Conservation (phyloP, 2,888 invertebrate genomes). For the Caenorhabditis doughertyi region DNA sequence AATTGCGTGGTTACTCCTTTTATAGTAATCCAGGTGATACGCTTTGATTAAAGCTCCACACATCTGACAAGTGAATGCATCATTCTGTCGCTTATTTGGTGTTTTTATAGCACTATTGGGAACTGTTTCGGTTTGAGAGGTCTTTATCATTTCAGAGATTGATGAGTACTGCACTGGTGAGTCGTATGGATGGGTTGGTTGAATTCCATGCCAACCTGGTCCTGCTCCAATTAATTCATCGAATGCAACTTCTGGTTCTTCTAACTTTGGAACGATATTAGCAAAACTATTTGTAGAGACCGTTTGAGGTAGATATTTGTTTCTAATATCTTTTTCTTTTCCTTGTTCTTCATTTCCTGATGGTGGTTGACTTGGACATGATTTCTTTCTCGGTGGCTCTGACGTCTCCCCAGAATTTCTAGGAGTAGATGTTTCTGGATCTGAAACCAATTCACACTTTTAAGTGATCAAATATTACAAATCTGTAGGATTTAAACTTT, state of each 20-base stretch:
- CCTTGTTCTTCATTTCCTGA: not conserved
- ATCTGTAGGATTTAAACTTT: too few relatives aligned
- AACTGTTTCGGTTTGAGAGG: too few relatives aligned
- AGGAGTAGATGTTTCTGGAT: not conserved
- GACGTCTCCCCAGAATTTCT: not conserved
- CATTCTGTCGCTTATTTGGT: not conserved
- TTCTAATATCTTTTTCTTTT: not conserved
- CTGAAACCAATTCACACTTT: not conserved
- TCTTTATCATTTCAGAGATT: not conserved
- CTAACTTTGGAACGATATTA: not conserved
- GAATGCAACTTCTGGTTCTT: not conserved
- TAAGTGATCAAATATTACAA: too few relatives aligned
- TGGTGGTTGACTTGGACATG: not conserved
- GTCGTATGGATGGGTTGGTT: too few relatives aligned
- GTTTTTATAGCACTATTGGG: not conserved
- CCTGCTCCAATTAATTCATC: not conserved
- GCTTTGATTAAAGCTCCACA: constrained; percentile 36
- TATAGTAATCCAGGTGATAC: constrained; percentile 26
- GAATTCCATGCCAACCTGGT: not conserved
- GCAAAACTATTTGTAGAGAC: not conserved
- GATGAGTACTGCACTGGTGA: not conserved
- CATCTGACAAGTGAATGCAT: constrained; percentile 21
- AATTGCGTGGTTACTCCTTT: constrained; percentile 50
- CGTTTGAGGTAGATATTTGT: not conserved
- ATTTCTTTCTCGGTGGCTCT: not conserved